Base-by-base conservation (phyloP, 1,140 invertebrate genomes). In the Ylistrum balloti region DNA sequence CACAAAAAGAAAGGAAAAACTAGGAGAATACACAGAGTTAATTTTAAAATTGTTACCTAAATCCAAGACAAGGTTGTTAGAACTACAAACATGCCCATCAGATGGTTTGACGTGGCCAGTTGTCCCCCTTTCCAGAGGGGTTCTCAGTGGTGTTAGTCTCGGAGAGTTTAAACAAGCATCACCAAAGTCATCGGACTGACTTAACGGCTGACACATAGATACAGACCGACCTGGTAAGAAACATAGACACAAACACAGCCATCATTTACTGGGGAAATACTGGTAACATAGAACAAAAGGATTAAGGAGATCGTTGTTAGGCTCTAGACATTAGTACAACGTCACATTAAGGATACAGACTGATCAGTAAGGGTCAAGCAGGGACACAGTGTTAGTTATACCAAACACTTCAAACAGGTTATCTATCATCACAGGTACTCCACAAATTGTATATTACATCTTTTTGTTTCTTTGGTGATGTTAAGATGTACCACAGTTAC, bases 61-160 rank as follows among this genome's bases (percentile, higher is more conserved):
- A 74, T 74, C 56, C 45, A 48, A 48, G 5, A 48, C 45, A 74
- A 74, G 22, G 56, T 28, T 74, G 56, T 74, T 74, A 74, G 56
- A 74, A n/a, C n/a, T 74, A 74, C 56, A n/a, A 1, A 74, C 56
- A 74, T n/a, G 56, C 28, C 56, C 56, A 1, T 48, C 45, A 48
- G 11, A 48, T 2, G 45, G 45, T 17, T 48, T 48, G 1, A 2
- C 22, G 45, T 20, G 20, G 45, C 45, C 45, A 48, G 91, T 93
- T 86, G 89, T 90, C 86, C 91, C 90, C 91, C 91, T 91, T 91
- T 88, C 86, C 45, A 89, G 87, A 41, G 85, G 86, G 35, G 45
- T 74, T 91, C 74, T 87, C 22, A 87, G 35, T 87, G 35, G 89
- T 32, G 87, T 88, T 35, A 90, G 34, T 85, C 87, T 33, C 9